These are phyloP conservation scores for Drosophila tristis DNA, from an alignment of 1,140 invertebrate species.

Conservation along the genomic window DNA sequence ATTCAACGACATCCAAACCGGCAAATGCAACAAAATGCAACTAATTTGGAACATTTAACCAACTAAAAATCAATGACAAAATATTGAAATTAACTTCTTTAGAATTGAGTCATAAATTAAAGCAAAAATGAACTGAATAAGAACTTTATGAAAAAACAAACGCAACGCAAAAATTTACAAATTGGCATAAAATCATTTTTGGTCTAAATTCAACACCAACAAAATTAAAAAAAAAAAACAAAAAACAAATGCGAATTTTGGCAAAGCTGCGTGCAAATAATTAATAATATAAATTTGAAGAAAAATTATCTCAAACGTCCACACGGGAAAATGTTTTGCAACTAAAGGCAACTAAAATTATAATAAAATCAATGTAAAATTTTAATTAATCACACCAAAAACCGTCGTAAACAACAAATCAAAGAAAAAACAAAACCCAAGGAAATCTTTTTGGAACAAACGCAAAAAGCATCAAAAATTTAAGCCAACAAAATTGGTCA, in stretches of 20 bases:
- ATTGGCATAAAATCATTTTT: slow-evolving; percentile 69
- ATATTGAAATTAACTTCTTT: slow-evolving; percentile 20
- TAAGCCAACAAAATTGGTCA: slow-evolving; percentile 80
- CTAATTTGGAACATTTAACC: slow-evolving; percentile 71
- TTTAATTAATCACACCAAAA: slow-evolving; percentile 40
- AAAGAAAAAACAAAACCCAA: slow-evolving; percentile 14
- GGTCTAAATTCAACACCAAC: slow-evolving; percentile 41
- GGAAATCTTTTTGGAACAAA: slow-evolving; percentile 57
- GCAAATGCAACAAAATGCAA: slow-evolving; percentile 60
- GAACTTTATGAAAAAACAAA: slow-evolving; percentile 49
- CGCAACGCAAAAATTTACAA: slow-evolving; percentile 67
- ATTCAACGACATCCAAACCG: slow-evolving; percentile 48
- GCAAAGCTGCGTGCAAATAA: slow-evolving; percentile 57
- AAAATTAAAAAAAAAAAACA: slow-evolving; percentile 37
- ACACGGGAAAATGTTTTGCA: slow-evolving; percentile 53
- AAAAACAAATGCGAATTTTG: slow-evolving; percentile 63
- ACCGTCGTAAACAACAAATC: slow-evolving; percentile 40
- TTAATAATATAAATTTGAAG: slow-evolving; percentile 24
- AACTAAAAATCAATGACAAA: slow-evolving; percentile 39
- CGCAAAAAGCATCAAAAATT: slow-evolving; percentile 76
- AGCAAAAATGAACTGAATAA: slow-evolving; percentile 67
- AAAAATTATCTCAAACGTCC: slow-evolving; percentile 59
- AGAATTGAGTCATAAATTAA: slow-evolving; percentile 14
- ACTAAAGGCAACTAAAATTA: slow-evolving; percentile 34
- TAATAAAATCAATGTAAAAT: slow-evolving; percentile 67